Evolutionary conservation across 2,113 vertebrate genomes (phyloP).

Genomic region (Hemibagrus wyckioides): DNA sequence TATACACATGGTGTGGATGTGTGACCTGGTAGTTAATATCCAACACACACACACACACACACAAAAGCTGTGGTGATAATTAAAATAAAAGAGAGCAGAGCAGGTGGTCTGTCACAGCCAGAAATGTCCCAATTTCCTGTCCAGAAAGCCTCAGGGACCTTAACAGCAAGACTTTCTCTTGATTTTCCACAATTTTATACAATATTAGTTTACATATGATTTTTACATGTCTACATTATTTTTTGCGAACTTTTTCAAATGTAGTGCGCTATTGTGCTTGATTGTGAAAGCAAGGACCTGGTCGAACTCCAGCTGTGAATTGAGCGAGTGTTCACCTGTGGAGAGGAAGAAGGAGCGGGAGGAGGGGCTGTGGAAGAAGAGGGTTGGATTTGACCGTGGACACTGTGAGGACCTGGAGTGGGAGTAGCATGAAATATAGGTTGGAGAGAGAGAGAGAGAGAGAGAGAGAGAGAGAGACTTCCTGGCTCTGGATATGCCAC

Average conservation of each 20-base stretch:
- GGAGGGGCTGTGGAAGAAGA: background rate
- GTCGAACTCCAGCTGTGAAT: background rate
- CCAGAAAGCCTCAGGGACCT: background rate
- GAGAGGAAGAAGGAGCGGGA: background rate
- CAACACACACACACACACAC: background rate
- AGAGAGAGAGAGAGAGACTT: background rate
- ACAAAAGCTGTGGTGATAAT: background rate
- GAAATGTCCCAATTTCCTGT: background rate
- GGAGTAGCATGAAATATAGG: background rate
- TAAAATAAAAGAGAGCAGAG: background rate
- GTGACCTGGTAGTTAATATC: constrained; percentile 16
- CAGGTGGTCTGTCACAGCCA: background rate
- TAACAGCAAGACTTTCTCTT: background rate
- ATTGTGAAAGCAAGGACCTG: background rate
- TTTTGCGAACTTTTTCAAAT: background rate
- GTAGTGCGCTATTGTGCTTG: background rate
- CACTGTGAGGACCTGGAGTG: background rate
- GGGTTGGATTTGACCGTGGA: background rate
- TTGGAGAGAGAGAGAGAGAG: background rate
- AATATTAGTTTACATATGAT: background rate
- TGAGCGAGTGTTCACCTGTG: background rate
- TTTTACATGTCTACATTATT: background rate
- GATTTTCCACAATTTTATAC: background rate
- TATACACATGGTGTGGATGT: background rate
- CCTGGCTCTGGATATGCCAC: background rate